A percentile compares a stretch with the other conserved stretches of the same genome.
Evolutionary conservation across 2,797 vertebrate species (phyloP).

Genomic region (Sebastes matsubarae): DNA sequence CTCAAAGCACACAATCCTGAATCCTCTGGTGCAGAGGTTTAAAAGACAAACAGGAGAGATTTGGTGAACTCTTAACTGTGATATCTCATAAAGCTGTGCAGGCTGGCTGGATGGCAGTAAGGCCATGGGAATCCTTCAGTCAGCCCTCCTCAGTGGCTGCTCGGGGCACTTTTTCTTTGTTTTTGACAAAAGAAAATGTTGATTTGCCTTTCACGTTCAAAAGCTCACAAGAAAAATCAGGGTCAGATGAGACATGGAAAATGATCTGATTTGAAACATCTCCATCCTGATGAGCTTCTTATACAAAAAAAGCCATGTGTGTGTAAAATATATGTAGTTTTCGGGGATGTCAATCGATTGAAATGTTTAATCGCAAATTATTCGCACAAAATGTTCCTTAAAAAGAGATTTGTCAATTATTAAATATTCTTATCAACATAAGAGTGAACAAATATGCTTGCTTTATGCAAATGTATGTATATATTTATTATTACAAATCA

Average conservation of each 20-base stretch:
- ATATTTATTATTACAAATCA: too few species aligned
- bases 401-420: too few species aligned
- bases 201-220: slow-evolving; percentile 33
- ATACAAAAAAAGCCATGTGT: not conserved
- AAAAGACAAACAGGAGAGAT: not conserved
- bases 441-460: too few species aligned
- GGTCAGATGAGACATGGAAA: not conserved
- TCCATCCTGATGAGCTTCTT: not conserved
- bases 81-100: slow-evolving; percentile 7
- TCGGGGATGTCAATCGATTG: too few species aligned
- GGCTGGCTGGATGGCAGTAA: slow-evolving; percentile 69
- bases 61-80: not conserved
- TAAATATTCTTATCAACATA: too few species aligned
- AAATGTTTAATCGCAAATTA: too few species aligned
- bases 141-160: slow-evolving; percentile 36
- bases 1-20: not conserved
- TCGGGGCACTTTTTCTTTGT: slow-evolving; percentile 36
- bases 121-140: slow-evolving; percentile 72
- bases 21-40: not conserved
- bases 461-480: too few species aligned
- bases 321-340: not conserved
- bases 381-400: too few species aligned
- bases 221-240: not conserved
- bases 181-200: slow-evolving; percentile 55
- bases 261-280: not conserved